Evolutionary conservation across 92 coral and sea anemone species (phyloP), one percentile per base, ranked within the genome.

Genomic region (Palythoa grandis): DNA sequence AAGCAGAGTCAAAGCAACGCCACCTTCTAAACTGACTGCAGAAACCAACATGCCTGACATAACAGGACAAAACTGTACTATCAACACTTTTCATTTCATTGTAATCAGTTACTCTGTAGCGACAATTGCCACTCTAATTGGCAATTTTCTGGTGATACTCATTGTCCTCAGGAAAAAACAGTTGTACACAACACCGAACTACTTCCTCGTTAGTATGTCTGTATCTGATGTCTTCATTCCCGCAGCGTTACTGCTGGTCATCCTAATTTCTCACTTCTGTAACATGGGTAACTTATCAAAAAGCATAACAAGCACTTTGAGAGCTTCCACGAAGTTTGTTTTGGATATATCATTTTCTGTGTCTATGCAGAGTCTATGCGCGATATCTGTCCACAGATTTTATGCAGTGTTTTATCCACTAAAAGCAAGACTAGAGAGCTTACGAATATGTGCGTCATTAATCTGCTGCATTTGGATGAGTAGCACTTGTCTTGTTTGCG

Each of bases 121-220:
- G 6, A 37, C 83, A 60, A 48, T 60, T 4, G 16, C 38, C 11
- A 57, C 83, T 39, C 17, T 78, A 23, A 17, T 43, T 2, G 83
- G 83, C 3, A 78, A 78, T 11, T 12, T 54, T 37, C 23, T 78
- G 8, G 53, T 78, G 15, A 58, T 78, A 25, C 2, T 60, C 24
- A 78, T 78, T 10, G 71, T 60, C 71, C 25, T 13, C 35, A 40
- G 52, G 57, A 60, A 78, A 54, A 38, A 38, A 37, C 17, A 61
- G 43, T 14, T 78, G 53, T 19, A 68, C 5, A 78, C 83, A 78
- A 78, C 83, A 17, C 71, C 83, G 5, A 78, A 78, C 17, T 78
- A 29, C 6, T 54, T 78, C 25, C n/a, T 38, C 12, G 56, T 78
- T 9, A 78, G 65, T 56, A 78, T 78, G 83, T 66, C 71, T 40